Conservation (phyloP, 2,888 invertebrate genomes). For the Drosophila colorata region DNA sequence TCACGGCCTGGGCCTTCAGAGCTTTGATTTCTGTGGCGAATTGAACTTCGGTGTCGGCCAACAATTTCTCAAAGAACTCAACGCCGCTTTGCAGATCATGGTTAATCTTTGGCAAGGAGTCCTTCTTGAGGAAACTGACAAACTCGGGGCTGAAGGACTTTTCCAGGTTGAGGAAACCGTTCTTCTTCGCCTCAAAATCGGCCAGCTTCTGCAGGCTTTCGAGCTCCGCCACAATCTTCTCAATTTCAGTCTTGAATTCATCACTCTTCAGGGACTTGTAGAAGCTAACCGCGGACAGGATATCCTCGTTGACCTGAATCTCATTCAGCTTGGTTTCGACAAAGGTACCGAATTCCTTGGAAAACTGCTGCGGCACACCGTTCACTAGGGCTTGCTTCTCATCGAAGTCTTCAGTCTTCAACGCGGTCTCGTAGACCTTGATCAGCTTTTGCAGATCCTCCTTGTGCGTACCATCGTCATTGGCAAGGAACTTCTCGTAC, state of each 20-base stretch:
- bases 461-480: conserved; percentile 63
- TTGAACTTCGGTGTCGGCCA: conserved; percentile 51
- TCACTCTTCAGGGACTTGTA: conserved; percentile 53
- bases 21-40: conserved; percentile 60
- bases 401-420: conserved; percentile 60
- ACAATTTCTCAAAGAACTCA: conserved; percentile 68
- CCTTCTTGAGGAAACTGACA: conserved; percentile 59
- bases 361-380: conserved; percentile 56
- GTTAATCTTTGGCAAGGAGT: conserved; percentile 62
- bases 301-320: conserved; percentile 60
- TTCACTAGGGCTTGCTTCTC: conserved; percentile 63
- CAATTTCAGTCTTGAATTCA: conserved; percentile 60
- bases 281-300: conserved; percentile 64
- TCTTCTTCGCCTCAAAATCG: conserved; percentile 63
- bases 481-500: conserved; percentile 58
- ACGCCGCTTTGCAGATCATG: conserved; percentile 57
- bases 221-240: conserved; percentile 55
- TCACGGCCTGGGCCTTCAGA: conserved; percentile 61
- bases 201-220: conserved; percentile 53
- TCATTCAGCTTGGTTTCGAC: conserved; percentile 61
- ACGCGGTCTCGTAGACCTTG: conserved; percentile 65
- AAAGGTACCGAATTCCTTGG: conserved; percentile 67
- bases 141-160: conserved; percentile 64
- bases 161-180: conserved; percentile 55
- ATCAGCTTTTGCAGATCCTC: conserved; percentile 70